A percentile compares a stretch with the other conserved stretches of the same genome.
These are phyloP conservation scores for Calephelis virginiensis DNA, from an alignment of 1,140 invertebrate species.

Conservation along the genomic window DNA sequence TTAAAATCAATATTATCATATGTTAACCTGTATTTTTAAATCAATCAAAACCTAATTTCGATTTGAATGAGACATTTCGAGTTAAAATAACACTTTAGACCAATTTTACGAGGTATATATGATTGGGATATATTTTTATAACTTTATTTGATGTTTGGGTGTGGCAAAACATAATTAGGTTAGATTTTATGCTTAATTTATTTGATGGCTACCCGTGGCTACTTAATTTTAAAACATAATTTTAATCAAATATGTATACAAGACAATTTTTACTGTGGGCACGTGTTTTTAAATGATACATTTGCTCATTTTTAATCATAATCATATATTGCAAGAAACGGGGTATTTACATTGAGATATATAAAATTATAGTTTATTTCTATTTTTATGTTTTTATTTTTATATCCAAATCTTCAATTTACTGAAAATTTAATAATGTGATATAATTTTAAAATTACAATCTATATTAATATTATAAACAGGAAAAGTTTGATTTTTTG, in stretches of 20 bases:
- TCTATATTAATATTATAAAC: too few species aligned
- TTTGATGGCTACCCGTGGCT: constrained; percentile 4
- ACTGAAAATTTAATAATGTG: too few species aligned
- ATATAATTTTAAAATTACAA: too few species aligned
- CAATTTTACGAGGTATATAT: not conserved
- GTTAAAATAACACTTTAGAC: constrained; percentile 5
- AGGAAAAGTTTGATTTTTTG: too few species aligned
- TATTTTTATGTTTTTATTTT: too few species aligned
- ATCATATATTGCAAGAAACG: too few species aligned
- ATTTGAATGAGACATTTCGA: constrained; percentile 7
- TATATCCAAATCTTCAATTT: too few species aligned
- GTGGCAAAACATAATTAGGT: constrained; percentile 4
- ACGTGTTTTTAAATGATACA: too few species aligned
- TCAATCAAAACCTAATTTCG: constrained; percentile 4
- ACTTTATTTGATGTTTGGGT: constrained; percentile 2
- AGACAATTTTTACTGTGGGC: too few species aligned
- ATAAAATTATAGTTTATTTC: too few species aligned
- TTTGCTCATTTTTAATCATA: too few species aligned
- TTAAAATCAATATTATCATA: not conserved
- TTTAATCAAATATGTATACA: not conserved
- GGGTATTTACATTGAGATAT: too few species aligned
- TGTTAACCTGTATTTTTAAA: not conserved
- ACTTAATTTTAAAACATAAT: not conserved
- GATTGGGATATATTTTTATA: constrained; percentile 1
- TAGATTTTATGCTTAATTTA: constrained; percentile 7